These are phyloP conservation scores for Elegia similella DNA, from an alignment of 2,888 invertebrate genomes.

Conservation along the genomic window DNA sequence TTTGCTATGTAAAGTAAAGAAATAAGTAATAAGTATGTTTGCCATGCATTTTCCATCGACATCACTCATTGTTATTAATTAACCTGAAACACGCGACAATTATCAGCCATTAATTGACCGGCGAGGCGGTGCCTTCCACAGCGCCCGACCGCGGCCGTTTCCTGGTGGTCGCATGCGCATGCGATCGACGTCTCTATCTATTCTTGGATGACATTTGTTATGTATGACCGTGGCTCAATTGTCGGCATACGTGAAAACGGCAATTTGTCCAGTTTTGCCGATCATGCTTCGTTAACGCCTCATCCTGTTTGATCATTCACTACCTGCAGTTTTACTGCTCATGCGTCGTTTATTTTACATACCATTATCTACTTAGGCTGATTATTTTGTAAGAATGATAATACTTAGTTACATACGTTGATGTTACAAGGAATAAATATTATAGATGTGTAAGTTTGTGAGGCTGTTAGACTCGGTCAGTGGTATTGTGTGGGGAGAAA, in stretches of 20 bases:
- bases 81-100: conserved; percentile 6
- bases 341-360: conserved; percentile 31
- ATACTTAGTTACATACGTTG: too few relatives aligned
- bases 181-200: conserved; percentile 32
- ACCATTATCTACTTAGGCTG: not conserved
- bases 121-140: not conserved
- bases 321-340: conserved; percentile 38
- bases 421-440: too few relatives aligned
- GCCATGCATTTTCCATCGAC: not conserved
- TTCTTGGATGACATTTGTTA: conserved; percentile 41
- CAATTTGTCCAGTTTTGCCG: conserved; percentile 52
- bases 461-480: too few relatives aligned
- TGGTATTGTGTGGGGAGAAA: too few relatives aligned
- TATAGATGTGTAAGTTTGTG: too few relatives aligned
- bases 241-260: conserved; percentile 44
- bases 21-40: too few relatives aligned
- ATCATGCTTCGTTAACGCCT: conserved; percentile 54
- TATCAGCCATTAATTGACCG: not conserved
- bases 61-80: conserved; percentile 1
- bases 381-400: not conserved
- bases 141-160: conserved; percentile 21
- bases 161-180: conserved; percentile 28
- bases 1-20: not conserved
- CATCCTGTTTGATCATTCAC: conserved; percentile 56
- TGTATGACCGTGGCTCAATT: conserved; percentile 20